These are phyloP conservation scores for Platichthys flesus DNA, from an alignment of 2,113 vertebrate species.

Conservation along the genomic window DNA sequence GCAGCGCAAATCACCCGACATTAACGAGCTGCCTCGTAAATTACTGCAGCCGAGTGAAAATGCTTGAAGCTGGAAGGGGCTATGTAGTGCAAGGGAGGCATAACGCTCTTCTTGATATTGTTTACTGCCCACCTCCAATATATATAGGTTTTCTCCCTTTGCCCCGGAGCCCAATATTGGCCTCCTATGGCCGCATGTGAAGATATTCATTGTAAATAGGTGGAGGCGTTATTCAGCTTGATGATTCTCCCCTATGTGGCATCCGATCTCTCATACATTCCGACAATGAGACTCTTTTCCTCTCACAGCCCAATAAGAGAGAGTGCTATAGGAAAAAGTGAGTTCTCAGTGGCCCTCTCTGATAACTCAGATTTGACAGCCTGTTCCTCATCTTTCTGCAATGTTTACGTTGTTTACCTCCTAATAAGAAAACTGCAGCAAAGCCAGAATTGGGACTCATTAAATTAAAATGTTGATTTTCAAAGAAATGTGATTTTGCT, in stretches of 20 bases:
- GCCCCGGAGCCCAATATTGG: slow-evolving; percentile 39
- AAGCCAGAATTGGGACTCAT: slow-evolving; percentile 12
- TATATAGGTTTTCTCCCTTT: slow-evolving; percentile 38
- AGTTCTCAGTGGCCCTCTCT: neutral
- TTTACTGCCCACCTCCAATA: slow-evolving; percentile 67
- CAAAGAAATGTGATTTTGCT: slow-evolving; percentile 33
- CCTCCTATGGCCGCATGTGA: slow-evolving; percentile 34
- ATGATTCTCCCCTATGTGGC: slow-evolving; percentile 25
- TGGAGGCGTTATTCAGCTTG: slow-evolving; percentile 35
- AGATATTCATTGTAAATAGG: slow-evolving; percentile 35
- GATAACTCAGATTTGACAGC: slow-evolving; percentile 20
- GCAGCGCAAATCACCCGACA: slow-evolving; percentile 80
- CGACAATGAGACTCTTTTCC: too few relatives aligned
- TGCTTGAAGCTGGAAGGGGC: slow-evolving; percentile 46
- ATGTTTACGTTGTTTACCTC: slow-evolving; percentile 16
- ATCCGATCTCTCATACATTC: slow-evolving; percentile 15
- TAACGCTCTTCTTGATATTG: slow-evolving; percentile 61
- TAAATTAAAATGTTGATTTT: slow-evolving; percentile 50
- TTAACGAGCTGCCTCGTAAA: slow-evolving; percentile 85
- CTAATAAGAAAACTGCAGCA: slow-evolving; percentile 19
- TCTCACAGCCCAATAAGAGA: neutral
- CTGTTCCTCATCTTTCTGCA: slow-evolving; percentile 30
- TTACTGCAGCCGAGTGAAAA: slow-evolving; percentile 69
- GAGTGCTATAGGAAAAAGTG: too few relatives aligned
- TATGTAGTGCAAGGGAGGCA: slow-evolving; percentile 54